These are phyloP conservation scores for Tanypteryx hageni DNA, from an alignment of 2,888 invertebrate species.

Conservation along the genomic window DNA sequence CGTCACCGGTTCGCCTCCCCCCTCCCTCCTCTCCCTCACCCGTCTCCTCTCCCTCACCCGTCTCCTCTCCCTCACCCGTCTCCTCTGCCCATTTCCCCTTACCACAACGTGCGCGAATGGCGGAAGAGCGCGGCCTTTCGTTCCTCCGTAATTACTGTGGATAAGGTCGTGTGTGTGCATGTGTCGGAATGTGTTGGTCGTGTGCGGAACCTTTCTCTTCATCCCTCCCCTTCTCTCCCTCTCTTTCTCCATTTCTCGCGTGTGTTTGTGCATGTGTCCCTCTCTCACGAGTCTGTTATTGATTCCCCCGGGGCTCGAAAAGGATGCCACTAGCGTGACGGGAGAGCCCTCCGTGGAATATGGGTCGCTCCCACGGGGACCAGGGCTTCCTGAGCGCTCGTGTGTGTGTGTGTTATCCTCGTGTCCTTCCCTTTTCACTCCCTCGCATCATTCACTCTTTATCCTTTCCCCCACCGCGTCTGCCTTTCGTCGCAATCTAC, in stretches of 20 bases:
- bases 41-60: background rate
- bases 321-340: constrained; percentile 48
- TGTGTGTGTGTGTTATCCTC: constrained; percentile 11
- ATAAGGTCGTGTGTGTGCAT: constrained; percentile 39
- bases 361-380: constrained; percentile 9
- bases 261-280: background rate
- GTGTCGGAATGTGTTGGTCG: background rate
- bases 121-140: background rate
- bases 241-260: background rate
- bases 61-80: background rate
- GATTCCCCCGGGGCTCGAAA: constrained; percentile 55
- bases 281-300: constrained; percentile 18
- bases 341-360: background rate
- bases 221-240: background rate
- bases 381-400: background rate
- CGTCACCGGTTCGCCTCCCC: too few relatives aligned
- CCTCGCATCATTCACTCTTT: too few relatives aligned
- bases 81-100: background rate
- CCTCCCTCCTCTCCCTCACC: background rate
- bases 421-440: background rate
- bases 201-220: background rate
- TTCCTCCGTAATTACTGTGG: constrained; percentile 52
- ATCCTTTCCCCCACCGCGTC: too few relatives aligned
- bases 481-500: too few relatives aligned
- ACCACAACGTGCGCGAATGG: background rate